Percentiles rank a stretch among this genome's conserved stretches.
phyloP scores from a whole-genome alignment of 1,140 invertebrate species.

The Magallana gigas region DNA sequence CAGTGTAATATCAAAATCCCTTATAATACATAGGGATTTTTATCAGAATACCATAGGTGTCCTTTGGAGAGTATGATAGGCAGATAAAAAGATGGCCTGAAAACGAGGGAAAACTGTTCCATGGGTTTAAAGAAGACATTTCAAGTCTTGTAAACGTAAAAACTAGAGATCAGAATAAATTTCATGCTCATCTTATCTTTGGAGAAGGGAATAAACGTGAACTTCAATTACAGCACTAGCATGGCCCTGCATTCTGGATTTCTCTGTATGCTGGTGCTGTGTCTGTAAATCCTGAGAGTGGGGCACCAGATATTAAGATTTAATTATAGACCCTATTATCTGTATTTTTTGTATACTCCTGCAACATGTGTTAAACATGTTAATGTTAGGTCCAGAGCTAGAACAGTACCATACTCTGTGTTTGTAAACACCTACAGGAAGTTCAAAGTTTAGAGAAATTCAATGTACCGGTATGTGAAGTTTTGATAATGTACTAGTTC shows the following conservation, averaged over 20 bases:
- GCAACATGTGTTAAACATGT: background rate
- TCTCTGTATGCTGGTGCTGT: background rate
- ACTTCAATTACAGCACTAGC: background rate
- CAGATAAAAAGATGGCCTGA: background rate
- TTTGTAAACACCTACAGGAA: too few relatives aligned
- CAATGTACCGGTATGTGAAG: too few relatives aligned
- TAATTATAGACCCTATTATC: conserved; percentile 14
- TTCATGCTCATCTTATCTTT: background rate
- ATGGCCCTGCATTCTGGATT: background rate
- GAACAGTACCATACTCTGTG: too few relatives aligned
- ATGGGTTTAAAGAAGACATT: background rate
- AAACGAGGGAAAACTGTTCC: background rate
- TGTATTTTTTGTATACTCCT: background rate
- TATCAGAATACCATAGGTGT: conserved; percentile 6
- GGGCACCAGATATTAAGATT: background rate
- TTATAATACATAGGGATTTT: background rate
- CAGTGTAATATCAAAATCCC: background rate
- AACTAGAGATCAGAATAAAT: background rate
- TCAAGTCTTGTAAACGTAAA: background rate
- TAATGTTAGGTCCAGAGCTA: background rate
- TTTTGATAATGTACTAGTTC: too few relatives aligned
- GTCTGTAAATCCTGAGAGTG: background rate
- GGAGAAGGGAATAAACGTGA: background rate
- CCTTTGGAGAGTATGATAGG: background rate
- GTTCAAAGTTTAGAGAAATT: too few relatives aligned